Evolutionary conservation across 2,797 vertebrate species (phyloP).

Genomic region (Myripristis murdjan): DNA sequence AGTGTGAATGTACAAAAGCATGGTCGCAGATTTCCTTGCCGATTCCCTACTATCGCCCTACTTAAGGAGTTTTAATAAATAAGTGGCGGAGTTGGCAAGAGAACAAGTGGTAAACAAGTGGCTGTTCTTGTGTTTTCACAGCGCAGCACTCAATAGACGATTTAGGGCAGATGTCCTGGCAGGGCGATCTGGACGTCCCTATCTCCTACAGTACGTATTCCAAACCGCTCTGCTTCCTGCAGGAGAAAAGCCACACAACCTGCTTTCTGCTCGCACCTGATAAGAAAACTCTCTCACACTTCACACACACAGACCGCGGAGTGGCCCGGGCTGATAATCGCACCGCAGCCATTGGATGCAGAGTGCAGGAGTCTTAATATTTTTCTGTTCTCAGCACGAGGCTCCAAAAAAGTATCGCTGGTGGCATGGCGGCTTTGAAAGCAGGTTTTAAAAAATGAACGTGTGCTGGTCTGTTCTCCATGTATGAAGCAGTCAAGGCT

Average conservation of each 20-base stretch:
- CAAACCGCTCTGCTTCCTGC: constrained; percentile 19
- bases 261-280: constrained; percentile 57
- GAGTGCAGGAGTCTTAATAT: constrained; percentile 21
- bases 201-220: constrained; percentile 83
- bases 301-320: constrained; percentile 10
- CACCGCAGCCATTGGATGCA: constrained; percentile 3
- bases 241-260: constrained; percentile 11
- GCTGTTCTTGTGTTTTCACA: constrained; percentile 71
- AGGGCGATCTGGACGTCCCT: constrained; percentile 82
- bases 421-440: constrained; percentile 19
- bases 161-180: constrained; percentile 82
- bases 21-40: constrained; percentile 12
- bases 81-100: constrained; percentile 2
- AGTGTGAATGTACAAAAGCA: constrained; percentile 35
- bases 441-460: constrained; percentile 32
- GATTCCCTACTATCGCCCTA: constrained; percentile 41
- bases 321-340: constrained; percentile 39
- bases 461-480: constrained; percentile 10
- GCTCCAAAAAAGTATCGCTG: constrained; percentile 16
- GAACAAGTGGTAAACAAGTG: constrained; percentile 54
- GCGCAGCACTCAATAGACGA: constrained; percentile 87
- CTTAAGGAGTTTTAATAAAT: constrained; percentile 34
- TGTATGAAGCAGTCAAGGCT: background rate
- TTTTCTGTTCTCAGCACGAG: background rate
- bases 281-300: constrained; percentile 46